These are phyloP conservation scores for Proteles cristata DNA, from an alignment of 2,113 vertebrate genomes.

Conservation along the genomic window DNA sequence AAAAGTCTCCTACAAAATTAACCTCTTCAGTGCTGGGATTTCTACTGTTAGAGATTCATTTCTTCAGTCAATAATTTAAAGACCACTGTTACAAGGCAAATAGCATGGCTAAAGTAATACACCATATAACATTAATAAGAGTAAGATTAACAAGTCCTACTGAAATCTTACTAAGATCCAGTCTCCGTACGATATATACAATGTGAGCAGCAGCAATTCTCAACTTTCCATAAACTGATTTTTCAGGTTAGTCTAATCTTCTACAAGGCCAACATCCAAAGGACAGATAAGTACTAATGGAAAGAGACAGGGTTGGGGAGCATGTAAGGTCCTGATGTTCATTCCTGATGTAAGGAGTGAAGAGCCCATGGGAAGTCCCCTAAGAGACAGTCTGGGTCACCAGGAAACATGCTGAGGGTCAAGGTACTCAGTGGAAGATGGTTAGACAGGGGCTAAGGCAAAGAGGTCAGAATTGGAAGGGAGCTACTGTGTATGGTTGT, in stretches of 20 bases:
- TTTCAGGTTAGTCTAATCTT: not conserved
- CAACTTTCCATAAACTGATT: not conserved
- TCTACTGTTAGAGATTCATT: not conserved
- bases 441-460: not conserved
- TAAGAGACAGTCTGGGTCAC: not conserved
- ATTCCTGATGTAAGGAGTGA: no score
- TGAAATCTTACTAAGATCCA: not conserved
- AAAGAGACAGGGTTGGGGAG: not conserved
- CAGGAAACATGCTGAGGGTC: not conserved
- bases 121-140: not conserved
- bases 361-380: not conserved
- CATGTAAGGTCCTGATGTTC: not conserved
- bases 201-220: not conserved
- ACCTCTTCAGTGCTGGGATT: not conserved
- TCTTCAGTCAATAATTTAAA: not conserved
- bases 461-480: not conserved
- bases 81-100: not conserved
- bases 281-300: not conserved
- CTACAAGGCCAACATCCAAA: not conserved
- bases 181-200: not conserved
- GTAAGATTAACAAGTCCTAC: not conserved
- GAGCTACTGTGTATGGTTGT: rapidly evolving
- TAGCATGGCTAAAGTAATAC: not conserved
- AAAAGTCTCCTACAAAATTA: not conserved
- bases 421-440: not conserved